Conservation (phyloP, 2,888 invertebrate species). For the Crossocerus cetratus region DNA sequence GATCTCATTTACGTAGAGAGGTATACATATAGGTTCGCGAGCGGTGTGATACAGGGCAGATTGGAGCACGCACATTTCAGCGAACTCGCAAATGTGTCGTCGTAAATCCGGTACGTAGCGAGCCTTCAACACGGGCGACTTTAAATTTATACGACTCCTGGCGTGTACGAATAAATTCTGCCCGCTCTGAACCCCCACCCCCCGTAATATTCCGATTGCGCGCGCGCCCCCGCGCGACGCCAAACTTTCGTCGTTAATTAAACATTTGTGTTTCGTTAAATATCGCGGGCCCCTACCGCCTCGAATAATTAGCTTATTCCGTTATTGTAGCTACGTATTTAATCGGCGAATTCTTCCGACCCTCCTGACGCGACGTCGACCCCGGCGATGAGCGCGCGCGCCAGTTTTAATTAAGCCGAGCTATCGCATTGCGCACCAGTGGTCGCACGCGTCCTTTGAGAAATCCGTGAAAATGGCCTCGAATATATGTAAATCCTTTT, state of each 20-base stretch:
- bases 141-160: constrained; percentile 33
- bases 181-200: too few relatives aligned
- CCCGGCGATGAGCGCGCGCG: too few relatives aligned
- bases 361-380: too few relatives aligned
- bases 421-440: too few relatives aligned
- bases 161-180: constrained; percentile 27
- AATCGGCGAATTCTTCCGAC: too few relatives aligned
- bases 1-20: too few relatives aligned
- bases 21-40: too few relatives aligned
- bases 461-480: too few relatives aligned
- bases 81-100: constrained; percentile 28
- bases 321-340: background rate
- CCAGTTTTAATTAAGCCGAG: too few relatives aligned
- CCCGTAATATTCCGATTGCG: constrained; percentile 3
- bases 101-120: constrained; percentile 34
- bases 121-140: constrained; percentile 25
- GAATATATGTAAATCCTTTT: too few relatives aligned
- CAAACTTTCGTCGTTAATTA: constrained; percentile 18
- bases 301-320: background rate
- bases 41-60: constrained; percentile 24
- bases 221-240: background rate
- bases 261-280: constrained; percentile 14
- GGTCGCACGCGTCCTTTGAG: too few relatives aligned
- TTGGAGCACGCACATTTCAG: constrained; percentile 24
- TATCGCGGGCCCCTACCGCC: background rate